Evolutionary conservation across 2,888 invertebrate genomes (phyloP).

Genomic region (Xanthorhoe designata): DNA sequence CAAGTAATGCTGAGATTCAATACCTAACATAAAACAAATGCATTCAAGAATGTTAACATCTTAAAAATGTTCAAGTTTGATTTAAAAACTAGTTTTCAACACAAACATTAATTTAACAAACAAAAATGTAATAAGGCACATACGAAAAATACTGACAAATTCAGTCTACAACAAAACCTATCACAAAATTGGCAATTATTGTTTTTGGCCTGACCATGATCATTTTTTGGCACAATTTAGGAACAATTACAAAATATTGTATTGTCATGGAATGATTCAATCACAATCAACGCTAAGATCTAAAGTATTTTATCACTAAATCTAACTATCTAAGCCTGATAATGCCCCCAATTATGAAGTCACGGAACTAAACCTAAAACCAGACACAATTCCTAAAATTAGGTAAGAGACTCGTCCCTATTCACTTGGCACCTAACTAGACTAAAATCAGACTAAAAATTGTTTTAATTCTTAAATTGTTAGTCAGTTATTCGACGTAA

Average conservation of each 20-base stretch:
- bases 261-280: conserved; percentile 40
- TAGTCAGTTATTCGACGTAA: too few relatives aligned
- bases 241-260: neutral
- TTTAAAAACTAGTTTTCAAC: neutral
- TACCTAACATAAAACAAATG: neutral
- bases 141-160: conserved; percentile 46
- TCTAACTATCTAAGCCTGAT: neutral
- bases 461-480: too few relatives aligned
- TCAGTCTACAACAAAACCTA: conserved; percentile 40
- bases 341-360: too few relatives aligned
- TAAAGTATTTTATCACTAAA: neutral
- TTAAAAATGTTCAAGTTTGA: neutral
- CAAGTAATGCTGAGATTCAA: conserved; percentile 8
- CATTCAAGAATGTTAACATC: neutral
- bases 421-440: too few relatives aligned
- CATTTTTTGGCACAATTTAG: conserved; percentile 3
- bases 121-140: conserved; percentile 27
- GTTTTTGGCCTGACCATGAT: neutral
- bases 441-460: too few relatives aligned
- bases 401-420: too few relatives aligned
- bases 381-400: too few relatives aligned
- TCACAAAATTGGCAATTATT: conserved; percentile 47
- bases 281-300: neutral
- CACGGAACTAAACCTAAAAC: too few relatives aligned
- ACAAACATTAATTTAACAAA: neutral